phyloP scores from a whole-genome alignment of 2,888 invertebrate species.

The Didymodactylos carnosus region DNA sequence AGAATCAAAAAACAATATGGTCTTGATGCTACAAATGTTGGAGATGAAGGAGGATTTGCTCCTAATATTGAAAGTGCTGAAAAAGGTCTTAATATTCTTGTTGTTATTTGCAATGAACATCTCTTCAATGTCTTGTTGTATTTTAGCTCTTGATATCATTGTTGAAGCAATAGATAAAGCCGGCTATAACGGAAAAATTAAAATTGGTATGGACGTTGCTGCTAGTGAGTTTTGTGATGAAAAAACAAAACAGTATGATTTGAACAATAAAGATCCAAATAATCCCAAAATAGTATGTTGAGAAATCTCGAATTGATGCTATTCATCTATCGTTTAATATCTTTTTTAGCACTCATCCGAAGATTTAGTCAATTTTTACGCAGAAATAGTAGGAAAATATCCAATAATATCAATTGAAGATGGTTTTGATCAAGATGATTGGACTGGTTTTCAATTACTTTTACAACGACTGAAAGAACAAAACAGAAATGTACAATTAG shows the following conservation, averaged over 20 bases:
- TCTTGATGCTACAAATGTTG: slow-evolving; percentile 62
- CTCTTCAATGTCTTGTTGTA: neutral
- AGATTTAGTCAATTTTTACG: slow-evolving; percentile 62
- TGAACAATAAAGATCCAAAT: slow-evolving; percentile 92
- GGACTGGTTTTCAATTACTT: slow-evolving; percentile 51
- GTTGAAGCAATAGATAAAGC: slow-evolving; percentile 72
- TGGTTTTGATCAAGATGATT: slow-evolving; percentile 97
- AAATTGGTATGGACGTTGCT: slow-evolving; percentile 97
- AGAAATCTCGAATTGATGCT: slow-evolving; percentile 44
- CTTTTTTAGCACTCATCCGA: slow-evolving; percentile 52
- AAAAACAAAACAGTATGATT: slow-evolving; percentile 51
- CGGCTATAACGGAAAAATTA: slow-evolving; percentile 83
- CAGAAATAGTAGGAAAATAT: slow-evolving; percentile 69
- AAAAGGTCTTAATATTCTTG: too few species aligned
- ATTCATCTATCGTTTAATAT: slow-evolving; percentile 15
- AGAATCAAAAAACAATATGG: slow-evolving; percentile 72
- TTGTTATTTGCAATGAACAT: neutral
- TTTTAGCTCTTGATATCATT: slow-evolving; percentile 54
- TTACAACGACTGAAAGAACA: slow-evolving; percentile 40
- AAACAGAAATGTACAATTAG: slow-evolving; percentile 53
- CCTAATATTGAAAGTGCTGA: slow-evolving; percentile 90
- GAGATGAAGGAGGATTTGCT: slow-evolving; percentile 97
- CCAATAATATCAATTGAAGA: slow-evolving; percentile 87
- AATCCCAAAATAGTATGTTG: neutral
- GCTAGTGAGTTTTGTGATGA: slow-evolving; percentile 84